These are phyloP conservation scores for Gerosis bhagava DNA, from an alignment of 2,888 invertebrate species.

Conservation along the genomic window DNA sequence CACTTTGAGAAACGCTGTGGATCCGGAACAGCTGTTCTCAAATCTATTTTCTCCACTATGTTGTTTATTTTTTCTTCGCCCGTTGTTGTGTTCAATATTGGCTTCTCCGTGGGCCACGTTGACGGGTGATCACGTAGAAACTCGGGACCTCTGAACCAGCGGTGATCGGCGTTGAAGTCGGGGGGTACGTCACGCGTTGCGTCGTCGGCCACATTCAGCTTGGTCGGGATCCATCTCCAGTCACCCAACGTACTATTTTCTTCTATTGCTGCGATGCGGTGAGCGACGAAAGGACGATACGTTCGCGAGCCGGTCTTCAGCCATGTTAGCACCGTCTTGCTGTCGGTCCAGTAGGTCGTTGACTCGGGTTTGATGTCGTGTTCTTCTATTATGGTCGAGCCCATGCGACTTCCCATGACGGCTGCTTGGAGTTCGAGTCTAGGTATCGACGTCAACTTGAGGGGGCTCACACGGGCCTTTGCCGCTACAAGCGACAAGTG, in stretches of 20 bases:
- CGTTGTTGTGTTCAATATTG: not conserved
- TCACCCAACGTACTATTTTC: slow-evolving; percentile 9
- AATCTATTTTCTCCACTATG: too few relatives aligned
- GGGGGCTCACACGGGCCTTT: too few relatives aligned
- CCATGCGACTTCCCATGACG: slow-evolving; percentile 17
- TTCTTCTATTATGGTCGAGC: slow-evolving; percentile 12
- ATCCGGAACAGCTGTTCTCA: too few relatives aligned
- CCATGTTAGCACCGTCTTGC: slow-evolving; percentile 25
- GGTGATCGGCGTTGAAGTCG: not conserved
- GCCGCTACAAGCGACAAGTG: too few relatives aligned
- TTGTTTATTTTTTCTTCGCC: not conserved
- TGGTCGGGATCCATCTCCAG: slow-evolving; percentile 21
- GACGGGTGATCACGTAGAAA: not conserved
- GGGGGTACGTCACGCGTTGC: slow-evolving; percentile 16
- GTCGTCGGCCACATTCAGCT: slow-evolving; percentile 24
- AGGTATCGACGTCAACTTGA: too few relatives aligned
- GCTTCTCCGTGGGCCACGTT: not conserved
- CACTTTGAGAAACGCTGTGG: too few relatives aligned
- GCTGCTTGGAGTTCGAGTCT: slow-evolving; percentile 15
- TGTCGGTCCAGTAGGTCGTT: slow-evolving; percentile 25
- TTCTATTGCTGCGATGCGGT: slow-evolving; percentile 27
- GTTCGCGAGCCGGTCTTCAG: slow-evolving; percentile 14
- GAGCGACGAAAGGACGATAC: slow-evolving; percentile 27
- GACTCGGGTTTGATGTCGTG: not conserved
- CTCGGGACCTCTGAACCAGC: slow-evolving; percentile 7